Conservation (phyloP, 2,888 invertebrate species). For the Ennomos quercinarius region DNA sequence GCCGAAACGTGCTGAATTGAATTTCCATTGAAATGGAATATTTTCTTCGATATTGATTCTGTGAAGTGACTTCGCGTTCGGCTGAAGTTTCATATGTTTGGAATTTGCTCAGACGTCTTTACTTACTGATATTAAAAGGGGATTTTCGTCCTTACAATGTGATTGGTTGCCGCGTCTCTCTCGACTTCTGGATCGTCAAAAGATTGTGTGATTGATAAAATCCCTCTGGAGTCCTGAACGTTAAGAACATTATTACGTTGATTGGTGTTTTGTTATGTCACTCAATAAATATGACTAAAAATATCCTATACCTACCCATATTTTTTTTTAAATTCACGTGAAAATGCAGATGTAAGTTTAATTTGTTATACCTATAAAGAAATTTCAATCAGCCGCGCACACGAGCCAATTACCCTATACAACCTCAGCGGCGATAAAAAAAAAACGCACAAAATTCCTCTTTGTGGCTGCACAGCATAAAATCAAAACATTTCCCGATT, state of each 20-base stretch:
- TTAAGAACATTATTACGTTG: too few relatives aligned
- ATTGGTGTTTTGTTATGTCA: too few relatives aligned
- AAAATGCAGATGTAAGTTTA: too few relatives aligned
- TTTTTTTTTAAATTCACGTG: too few relatives aligned
- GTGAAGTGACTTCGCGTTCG: slow-evolving; percentile 42
- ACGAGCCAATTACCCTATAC: slow-evolving; percentile 5
- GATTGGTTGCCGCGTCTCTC: slow-evolving; percentile 8
- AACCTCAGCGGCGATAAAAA: slow-evolving; percentile 3
- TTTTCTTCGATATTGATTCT: slow-evolving; percentile 51
- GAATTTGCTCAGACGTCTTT: slow-evolving; percentile 43
- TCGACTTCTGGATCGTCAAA: not conserved
- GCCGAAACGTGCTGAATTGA: slow-evolving; percentile 48
- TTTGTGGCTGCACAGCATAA: slow-evolving; percentile 29
- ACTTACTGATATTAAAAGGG: slow-evolving; percentile 44
- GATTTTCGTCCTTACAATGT: slow-evolving; percentile 25
- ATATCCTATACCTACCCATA: too few relatives aligned
- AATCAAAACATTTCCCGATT: slow-evolving; percentile 33
- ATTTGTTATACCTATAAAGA: too few relatives aligned
- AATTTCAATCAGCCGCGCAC: too few relatives aligned
- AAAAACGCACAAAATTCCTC: not conserved
- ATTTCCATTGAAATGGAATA: slow-evolving; percentile 55
- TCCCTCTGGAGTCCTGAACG: not conserved
- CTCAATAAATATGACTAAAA: too few relatives aligned
- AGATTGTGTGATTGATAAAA: not conserved
- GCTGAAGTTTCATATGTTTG: slow-evolving; percentile 48